Evolutionary conservation across 2,888 invertebrate species (phyloP).

Genomic region (Noctua janthe): DNA sequence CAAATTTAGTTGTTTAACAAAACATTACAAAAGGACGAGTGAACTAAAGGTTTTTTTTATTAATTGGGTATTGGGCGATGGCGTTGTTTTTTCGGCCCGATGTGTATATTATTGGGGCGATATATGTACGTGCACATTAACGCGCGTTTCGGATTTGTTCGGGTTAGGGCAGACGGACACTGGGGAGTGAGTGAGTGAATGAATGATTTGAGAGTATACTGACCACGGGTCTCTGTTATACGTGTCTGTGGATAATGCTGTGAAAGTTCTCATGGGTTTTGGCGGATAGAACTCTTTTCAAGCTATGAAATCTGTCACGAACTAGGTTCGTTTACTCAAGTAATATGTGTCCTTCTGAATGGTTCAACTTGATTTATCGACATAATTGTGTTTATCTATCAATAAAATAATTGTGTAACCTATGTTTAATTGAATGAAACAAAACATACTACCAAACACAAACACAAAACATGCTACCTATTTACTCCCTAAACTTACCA

Average conservation of each 20-base stretch:
- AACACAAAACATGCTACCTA: no score
- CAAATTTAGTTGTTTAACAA: constrained; percentile 90
- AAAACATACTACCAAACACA: no score
- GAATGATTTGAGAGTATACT: constrained; percentile 23
- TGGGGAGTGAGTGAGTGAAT: constrained; percentile 61
- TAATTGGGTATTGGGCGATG: constrained; percentile 84
- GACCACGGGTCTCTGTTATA: not conserved
- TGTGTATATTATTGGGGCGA: constrained; percentile 78
- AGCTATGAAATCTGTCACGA: not conserved
- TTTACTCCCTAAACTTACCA: not conserved
- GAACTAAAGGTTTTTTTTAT: constrained; percentile 76
- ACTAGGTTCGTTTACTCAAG: not conserved
- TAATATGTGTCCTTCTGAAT: not conserved
- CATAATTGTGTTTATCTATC: not conserved
- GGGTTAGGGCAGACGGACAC: constrained; percentile 70
- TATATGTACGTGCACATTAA: constrained; percentile 76
- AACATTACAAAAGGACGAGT: constrained; percentile 82
- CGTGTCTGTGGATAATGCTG: not conserved
- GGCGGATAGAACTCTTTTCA: not conserved
- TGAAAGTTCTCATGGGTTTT: not conserved
- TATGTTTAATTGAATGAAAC: not conserved
- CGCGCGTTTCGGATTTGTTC: constrained; percentile 78
- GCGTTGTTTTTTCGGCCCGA: constrained; percentile 73
- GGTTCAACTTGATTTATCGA: not conserved
- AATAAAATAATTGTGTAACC: not conserved